Evolutionary conservation across 2,888 invertebrate species (phyloP), one percentile per base, ranked within the genome.

Genomic region (Tortrix viridana): DNA sequence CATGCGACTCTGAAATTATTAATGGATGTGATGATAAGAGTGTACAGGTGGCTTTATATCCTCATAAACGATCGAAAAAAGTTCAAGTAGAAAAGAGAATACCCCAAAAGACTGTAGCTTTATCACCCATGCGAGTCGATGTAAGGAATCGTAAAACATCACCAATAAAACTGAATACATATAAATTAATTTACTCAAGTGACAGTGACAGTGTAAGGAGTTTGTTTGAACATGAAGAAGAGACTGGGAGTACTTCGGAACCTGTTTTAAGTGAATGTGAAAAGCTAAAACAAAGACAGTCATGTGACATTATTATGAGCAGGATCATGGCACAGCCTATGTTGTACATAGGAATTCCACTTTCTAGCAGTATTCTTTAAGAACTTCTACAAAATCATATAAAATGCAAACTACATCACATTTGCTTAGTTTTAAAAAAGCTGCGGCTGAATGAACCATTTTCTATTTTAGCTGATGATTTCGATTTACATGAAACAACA

Each of bases 51-150:
- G 19, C 46, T 20, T 5, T 46, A 46, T 46, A 46, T 46, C 5
- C 19, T 19, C 20, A 5, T 46, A 46, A 46, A 46, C 46, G 20
- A 46, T 46, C 46, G 12, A 46, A 46, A 20, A 5, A 20, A 46
- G 46, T 46, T 46, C 47, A 47, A 47, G 22, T 22, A 12, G 47
- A 47, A 22, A 22, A 22, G 47, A 47, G n/a, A 47, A 47, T 47
- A 47, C 47, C 47, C 44, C 44, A 44, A 44, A 44, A 44, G 44
- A 44, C 44, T 44, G 44, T 44, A 37, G 18, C 32, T 52, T 37
- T 19, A 32, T 37, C 43, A 54, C 54, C 54, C 26, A 44, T n/a
- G 46, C 26, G 18, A 46, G 32, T 18, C 32, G 32, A 47, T 47
- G 14, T 20, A 47, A 47, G 1, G 12, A 47, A 47, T 22, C 12